Evolutionary conservation across 30 jellyfish, hydroid and myxozoan genomes (phyloP), one percentile per base, ranked within the genome.

Genomic region (Aurelia aurita complex sp. Pacific): DNA sequence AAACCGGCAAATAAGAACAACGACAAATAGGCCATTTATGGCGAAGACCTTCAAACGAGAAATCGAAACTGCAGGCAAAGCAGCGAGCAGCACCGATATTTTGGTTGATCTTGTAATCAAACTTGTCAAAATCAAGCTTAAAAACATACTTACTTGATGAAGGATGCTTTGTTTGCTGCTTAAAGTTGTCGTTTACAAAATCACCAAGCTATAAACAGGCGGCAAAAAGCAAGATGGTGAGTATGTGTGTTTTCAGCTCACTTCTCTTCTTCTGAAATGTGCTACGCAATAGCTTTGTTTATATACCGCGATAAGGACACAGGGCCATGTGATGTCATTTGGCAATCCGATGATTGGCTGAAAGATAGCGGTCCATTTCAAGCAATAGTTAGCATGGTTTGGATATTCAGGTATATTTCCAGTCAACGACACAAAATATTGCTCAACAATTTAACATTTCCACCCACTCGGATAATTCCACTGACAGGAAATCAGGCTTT

Each of bases 231-330:
- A 69, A 71, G 68, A 82, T 54, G 82, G 83, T 81, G 90, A 74
- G 73, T 59, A 51, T 65, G 52, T 59, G 80, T 63, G 79, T 66
- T 76, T 73, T 53, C 63, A 60, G 64, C 35, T 76, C 80, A 65
- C 80, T 65, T 79, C 80, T 79, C 89, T 52, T 79, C 89, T 79
- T 79, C 89, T 79, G 80, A 79, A 79, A 60, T 55, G 81, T 65
- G 87, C 93, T 84, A 84, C 93, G 93, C 93, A 84, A 84, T 84
- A 67, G 83, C 82, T 74, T 84, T 84, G 84, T 84, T 84, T 73
- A 84, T 84, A 84, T 79, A 59, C 89, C 50, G 29, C 72, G 79
- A 74, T 73, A 64, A 62, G 87, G 79, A 63, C 87, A 69, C 82
- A 64, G n/a, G 77, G 76, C 93, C 93, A 62, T 73, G 93, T 73